These are phyloP conservation scores for Brachyistius frenatus DNA, from an alignment of 2,113 vertebrate genomes.

Conservation along the genomic window DNA sequence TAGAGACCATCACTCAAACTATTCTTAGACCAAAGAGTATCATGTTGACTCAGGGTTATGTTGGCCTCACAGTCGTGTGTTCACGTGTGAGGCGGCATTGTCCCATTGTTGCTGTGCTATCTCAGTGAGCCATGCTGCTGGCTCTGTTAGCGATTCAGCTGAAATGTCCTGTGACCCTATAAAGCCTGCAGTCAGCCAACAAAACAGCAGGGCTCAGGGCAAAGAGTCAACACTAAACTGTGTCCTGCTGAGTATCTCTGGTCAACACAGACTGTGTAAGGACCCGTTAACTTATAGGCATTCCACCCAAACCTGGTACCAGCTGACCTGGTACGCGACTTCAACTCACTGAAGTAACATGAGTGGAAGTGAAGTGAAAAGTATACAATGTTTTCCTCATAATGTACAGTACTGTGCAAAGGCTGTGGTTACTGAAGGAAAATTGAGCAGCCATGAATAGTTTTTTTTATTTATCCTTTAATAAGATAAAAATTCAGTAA, in stretches of 20 bases:
- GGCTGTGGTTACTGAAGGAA: too few relatives aligned
- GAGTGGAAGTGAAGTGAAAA: too few relatives aligned
- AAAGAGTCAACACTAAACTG: too few relatives aligned
- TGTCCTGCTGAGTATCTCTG: background rate
- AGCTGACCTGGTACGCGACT: too few relatives aligned
- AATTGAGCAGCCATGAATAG: too few relatives aligned
- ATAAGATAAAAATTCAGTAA: too few relatives aligned
- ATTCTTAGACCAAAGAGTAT: conserved; percentile 22
- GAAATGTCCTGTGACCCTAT: background rate
- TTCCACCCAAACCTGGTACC: too few relatives aligned
- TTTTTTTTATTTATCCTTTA: too few relatives aligned
- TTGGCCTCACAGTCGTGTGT: conserved; percentile 17
- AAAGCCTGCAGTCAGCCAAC: conserved; percentile 1
- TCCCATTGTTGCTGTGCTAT: conserved; percentile 60
- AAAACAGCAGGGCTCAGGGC: background rate
- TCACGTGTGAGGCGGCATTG: conserved; percentile 19
- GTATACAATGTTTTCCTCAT: too few relatives aligned
- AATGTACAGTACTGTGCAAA: too few relatives aligned
- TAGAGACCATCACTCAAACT: conserved; percentile 27
- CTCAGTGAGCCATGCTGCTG: conserved; percentile 48
- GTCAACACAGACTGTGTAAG: background rate
- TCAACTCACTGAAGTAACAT: too few relatives aligned
- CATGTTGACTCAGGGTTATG: conserved; percentile 33
- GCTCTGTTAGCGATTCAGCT: background rate
- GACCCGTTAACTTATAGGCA: too few relatives aligned